Evolutionary conservation across 2,888 invertebrate species (phyloP).

Genomic region (Anorthoa munda): DNA sequence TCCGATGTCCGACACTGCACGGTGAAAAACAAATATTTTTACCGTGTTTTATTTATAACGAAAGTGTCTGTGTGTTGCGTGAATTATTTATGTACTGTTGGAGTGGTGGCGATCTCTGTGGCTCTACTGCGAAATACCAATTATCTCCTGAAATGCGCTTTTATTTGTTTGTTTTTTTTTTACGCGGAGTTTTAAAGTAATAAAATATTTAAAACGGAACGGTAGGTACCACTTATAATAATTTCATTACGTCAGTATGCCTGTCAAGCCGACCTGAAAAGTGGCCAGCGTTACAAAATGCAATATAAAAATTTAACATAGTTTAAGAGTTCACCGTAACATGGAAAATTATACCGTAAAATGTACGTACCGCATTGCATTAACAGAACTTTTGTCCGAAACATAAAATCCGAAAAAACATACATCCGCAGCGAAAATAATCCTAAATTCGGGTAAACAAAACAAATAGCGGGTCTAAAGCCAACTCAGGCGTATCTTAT

Average conservation of each 20-base stretch:
- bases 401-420: conserved; percentile 23
- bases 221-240: conserved; percentile 7
- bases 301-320: neutral
- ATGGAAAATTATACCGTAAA: neutral
- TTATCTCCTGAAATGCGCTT: conserved; percentile 50
- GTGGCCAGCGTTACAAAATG: neutral
- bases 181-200: neutral
- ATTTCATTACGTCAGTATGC: conserved; percentile 7
- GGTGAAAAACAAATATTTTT: conserved; percentile 58
- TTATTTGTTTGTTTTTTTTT: conserved; percentile 28
- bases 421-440: conserved; percentile 19
- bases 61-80: conserved; percentile 53
- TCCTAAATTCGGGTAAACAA: conserved; percentile 33
- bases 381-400: neutral
- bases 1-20: conserved; percentile 32
- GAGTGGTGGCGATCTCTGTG: conserved; percentile 44
- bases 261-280: conserved; percentile 11
- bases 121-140: conserved; percentile 43
- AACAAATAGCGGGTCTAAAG: conserved; percentile 38
- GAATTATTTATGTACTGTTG: conserved; percentile 60
- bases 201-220: neutral
- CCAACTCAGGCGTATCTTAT: conserved; percentile 52
- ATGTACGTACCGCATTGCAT: neutral
- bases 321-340: neutral
- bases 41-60: conserved; percentile 57